These are phyloP conservation scores for Chromoteleia sp. DNA, from an alignment of 2,888 invertebrate species.

Conservation along the genomic window DNA sequence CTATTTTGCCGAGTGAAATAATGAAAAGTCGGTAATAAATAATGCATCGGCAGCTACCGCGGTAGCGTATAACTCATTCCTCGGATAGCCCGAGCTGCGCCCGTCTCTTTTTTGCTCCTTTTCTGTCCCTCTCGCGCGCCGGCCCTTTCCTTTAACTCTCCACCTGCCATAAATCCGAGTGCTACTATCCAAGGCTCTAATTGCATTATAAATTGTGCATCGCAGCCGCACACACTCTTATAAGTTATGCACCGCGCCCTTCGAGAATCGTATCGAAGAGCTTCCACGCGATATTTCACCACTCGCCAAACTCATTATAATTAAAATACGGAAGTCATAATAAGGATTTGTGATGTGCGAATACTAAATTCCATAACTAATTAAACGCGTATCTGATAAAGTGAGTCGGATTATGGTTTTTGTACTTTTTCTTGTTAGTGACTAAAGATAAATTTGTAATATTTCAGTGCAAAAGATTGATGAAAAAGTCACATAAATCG, in stretches of 20 bases:
- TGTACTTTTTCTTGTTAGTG: conserved; percentile 17
- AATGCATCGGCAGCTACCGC: conserved; percentile 84
- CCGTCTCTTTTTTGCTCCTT: conserved; percentile 67
- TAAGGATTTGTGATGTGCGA: conserved; percentile 65
- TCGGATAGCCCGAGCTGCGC: conserved; percentile 75
- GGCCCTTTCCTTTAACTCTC: conserved; percentile 73
- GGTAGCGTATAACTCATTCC: conserved; percentile 83
- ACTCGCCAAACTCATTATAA: conserved; percentile 65
- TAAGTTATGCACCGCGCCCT: conserved; percentile 69
- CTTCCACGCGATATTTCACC: conserved; percentile 69
- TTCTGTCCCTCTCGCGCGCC: conserved; percentile 64
- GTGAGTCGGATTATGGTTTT: conserved; percentile 36
- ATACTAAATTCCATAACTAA: conserved; percentile 61
- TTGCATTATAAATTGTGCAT: conserved; percentile 85
- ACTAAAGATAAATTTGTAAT: not conserved
- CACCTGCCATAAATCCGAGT: conserved; percentile 84
- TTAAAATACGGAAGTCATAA: conserved; percentile 69
- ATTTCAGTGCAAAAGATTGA: conserved; percentile 13
- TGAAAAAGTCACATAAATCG: conserved; percentile 16
- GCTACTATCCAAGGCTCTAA: conserved; percentile 84
- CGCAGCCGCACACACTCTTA: conserved; percentile 77
- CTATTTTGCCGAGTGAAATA: conserved; percentile 78
- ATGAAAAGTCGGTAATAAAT: conserved; percentile 84
- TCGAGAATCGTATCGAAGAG: conserved; percentile 63
- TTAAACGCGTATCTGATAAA: conserved; percentile 56